These are phyloP conservation scores for Petrocephalus schoutedeni DNA, from an alignment of 2,797 vertebrate species.

Conservation along the genomic window DNA sequence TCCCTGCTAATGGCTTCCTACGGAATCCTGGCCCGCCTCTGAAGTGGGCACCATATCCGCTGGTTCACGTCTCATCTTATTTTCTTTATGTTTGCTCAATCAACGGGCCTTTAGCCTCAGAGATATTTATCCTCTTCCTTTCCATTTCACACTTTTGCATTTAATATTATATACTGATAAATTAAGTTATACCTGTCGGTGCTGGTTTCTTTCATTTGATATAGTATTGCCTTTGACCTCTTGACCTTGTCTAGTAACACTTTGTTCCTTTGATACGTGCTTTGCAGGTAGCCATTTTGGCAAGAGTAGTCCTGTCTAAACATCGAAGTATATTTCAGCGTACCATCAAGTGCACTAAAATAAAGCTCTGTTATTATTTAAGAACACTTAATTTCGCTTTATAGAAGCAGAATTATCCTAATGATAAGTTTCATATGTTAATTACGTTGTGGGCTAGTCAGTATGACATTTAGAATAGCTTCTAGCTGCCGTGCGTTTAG, in stretches of 20 bases:
- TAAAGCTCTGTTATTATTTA: not conserved
- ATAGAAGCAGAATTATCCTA: not conserved
- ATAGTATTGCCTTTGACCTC: not conserved
- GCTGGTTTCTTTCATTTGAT: not conserved
- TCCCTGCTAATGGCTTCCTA: not conserved
- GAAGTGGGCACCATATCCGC: not conserved
- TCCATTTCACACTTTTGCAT: not conserved
- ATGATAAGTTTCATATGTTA: not conserved
- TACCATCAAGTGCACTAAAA: not conserved
- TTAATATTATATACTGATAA: not conserved
- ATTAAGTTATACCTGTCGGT: not conserved
- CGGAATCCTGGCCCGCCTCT: not conserved
- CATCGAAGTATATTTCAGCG: not conserved
- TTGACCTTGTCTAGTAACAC: not conserved
- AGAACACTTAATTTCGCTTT: not conserved
- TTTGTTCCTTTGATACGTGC: not conserved
- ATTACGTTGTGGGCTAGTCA: not conserved
- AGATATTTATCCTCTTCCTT: not conserved
- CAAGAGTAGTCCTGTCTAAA: not conserved
- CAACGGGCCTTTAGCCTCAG: not conserved
- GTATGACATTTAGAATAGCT: not conserved
- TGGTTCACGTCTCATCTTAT: not conserved
- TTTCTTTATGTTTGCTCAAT: not conserved
- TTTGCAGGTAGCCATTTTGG: not conserved
- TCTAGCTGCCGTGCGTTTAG: not conserved